Percentiles rank a stretch among this genome's conserved stretches.
Conservation (phyloP, 2,113 vertebrate genomes). For the Laterallus jamaicensis region DNA sequence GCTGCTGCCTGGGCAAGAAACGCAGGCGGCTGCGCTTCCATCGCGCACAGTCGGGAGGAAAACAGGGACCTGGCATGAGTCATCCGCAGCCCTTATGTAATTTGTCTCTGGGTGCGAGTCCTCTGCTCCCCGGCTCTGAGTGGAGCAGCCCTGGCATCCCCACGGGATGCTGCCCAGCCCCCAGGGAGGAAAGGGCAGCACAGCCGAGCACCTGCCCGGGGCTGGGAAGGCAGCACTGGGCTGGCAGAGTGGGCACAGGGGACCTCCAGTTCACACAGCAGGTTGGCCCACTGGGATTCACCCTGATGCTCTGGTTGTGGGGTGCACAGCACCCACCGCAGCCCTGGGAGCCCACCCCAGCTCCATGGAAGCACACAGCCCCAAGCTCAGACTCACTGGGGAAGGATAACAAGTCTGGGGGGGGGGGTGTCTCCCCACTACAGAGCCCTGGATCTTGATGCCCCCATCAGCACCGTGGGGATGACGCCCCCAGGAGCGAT, state of each 20-base stretch:
- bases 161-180: rapidly evolving
- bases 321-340: neutral
- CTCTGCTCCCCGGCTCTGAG: neutral
- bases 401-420: no score
- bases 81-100: neutral
- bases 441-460: neutral
- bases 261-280: neutral
- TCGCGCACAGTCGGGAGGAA: neutral
- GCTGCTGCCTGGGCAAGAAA: neutral
- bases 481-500: rapidly evolving
- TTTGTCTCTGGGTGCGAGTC: neutral
- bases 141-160: neutral
- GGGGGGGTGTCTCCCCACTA: rapidly evolving
- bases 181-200: neutral
- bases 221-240: neutral
- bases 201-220: neutral
- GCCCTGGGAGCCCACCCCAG: neutral
- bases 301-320: neutral
- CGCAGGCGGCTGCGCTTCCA: neutral
- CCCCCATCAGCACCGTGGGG: rapidly evolving
- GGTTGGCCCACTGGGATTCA: neutral
- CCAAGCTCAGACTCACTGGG: rapidly evolving
- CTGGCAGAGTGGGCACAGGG: neutral
- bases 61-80: neutral
- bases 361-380: neutral